Base-by-base conservation (phyloP, 2,113 vertebrate species). In the Neoarius graeffei region DNA sequence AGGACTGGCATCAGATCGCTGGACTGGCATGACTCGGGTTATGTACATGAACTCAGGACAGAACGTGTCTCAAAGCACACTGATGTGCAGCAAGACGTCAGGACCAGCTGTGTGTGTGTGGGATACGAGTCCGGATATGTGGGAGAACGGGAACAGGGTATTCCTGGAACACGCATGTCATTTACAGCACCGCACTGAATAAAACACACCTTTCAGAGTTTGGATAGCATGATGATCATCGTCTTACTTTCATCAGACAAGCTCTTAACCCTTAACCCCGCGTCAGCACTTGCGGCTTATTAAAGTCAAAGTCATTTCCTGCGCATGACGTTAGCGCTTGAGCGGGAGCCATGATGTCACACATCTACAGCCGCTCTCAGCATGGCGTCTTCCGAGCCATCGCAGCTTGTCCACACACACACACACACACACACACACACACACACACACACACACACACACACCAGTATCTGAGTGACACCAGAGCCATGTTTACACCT, bases 371-470 rank as follows among this genome's bases (percentile, higher is more conserved):
- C n/a, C n/a, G 11, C 62, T 80, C 85, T 35, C 74, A n/a, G 64
- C 76, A 25, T 8, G 52, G 35, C 27, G 35, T 42, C 84, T 57
- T 59, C 73, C 7, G 25, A 79, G 60, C 25, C 71, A 77, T 79
- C 25, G 4, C 23, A 85, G 57, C 59, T 86, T n/a, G 20, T 73
- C 10, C 66, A 35, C 54, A 48, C 79, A 71, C 60, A 54, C 54
- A 67, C 60, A 82, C 48, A 54, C 74, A 60, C 81, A n/a, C n/a
- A n/a, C n/a, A n/a, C n/a, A n/a, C n/a, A 52, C 85, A 54, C 80
- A 52, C 85, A 54, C 64, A 35, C 54, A 48, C 79, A 71, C 69
- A 60, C 54, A 67, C 60, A 82, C 48, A 54, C 74, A 60, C 81
- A 52, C 85, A 54, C 52, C 50, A 15, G 62, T 27, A 64, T 15